Evolutionary conservation across 2,888 invertebrate species (phyloP).

Genomic region (Mimumesa dahlbomi): DNA sequence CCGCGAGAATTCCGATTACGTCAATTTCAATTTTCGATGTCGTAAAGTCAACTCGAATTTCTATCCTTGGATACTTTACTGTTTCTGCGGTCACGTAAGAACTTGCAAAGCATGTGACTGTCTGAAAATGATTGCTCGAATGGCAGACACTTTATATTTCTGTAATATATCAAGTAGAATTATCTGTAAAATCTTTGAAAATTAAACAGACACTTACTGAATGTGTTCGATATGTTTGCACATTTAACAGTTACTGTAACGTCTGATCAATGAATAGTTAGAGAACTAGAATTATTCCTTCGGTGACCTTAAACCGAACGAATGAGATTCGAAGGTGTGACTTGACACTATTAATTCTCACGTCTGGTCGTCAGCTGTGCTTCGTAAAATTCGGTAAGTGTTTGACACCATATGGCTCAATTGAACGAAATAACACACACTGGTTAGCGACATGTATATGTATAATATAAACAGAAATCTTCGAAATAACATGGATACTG

Average conservation of each 20-base stretch:
- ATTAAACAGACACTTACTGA: slow-evolving; percentile 2
- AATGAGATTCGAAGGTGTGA: slow-evolving; percentile 24
- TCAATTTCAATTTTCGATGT: slow-evolving; percentile 21
- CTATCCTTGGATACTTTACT: neutral
- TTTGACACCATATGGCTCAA: too few relatives aligned
- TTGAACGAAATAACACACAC: too few relatives aligned
- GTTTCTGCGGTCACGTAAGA: too few relatives aligned
- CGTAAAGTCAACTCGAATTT: slow-evolving; percentile 15
- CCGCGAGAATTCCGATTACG: too few relatives aligned
- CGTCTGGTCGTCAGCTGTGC: slow-evolving; percentile 1
- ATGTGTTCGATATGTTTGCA: neutral
- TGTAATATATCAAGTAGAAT: too few relatives aligned
- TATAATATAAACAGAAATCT: too few relatives aligned
- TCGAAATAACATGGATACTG: too few relatives aligned
- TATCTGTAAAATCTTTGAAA: neutral
- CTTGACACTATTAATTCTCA: slow-evolving; percentile 33
- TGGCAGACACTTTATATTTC: too few relatives aligned
- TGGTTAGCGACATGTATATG: too few relatives aligned
- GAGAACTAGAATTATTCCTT: slow-evolving; percentile 18
- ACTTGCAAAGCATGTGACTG: too few relatives aligned
- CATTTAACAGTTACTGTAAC: neutral
- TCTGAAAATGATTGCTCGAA: too few relatives aligned
- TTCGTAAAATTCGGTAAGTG: slow-evolving; percentile 23
- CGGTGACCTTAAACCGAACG: slow-evolving; percentile 12
- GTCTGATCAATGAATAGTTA: neutral